These are phyloP conservation scores for Scolopax bukidnonensis DNA, from an alignment of 2,797 vertebrate species.

Conservation along the genomic window DNA sequence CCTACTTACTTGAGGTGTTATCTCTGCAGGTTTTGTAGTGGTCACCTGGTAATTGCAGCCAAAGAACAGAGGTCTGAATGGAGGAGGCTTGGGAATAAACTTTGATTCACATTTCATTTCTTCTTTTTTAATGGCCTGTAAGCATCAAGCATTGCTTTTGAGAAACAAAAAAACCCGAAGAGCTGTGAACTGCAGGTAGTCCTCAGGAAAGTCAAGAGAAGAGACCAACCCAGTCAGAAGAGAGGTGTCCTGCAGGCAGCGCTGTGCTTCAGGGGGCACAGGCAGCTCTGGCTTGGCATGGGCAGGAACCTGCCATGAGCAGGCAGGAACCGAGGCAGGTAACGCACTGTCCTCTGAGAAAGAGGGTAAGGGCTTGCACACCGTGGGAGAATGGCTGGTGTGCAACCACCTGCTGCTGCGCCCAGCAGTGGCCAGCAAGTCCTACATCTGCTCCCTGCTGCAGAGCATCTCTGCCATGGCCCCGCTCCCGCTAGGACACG, in stretches of 20 bases:
- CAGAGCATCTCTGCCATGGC: not conserved
- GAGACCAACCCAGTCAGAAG: not conserved
- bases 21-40: not conserved
- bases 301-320: not conserved
- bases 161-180: not conserved
- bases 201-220: not conserved
- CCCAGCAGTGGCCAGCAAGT: not conserved
- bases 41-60: not conserved
- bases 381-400: not conserved
- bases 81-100: slow-evolving; percentile 42
- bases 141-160: not conserved
- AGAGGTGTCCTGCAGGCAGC: not conserved
- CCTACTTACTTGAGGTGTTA: not conserved
- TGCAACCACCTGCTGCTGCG: not conserved
- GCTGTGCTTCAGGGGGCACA: not conserved
- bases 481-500: not conserved
- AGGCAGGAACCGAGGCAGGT: not conserved
- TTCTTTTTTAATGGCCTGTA: slow-evolving; percentile 46
- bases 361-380: not conserved
- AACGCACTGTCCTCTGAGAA: not conserved
- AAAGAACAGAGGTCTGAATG: not conserved
- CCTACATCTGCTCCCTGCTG: not conserved
- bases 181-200: not conserved
- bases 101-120: slow-evolving; percentile 14
- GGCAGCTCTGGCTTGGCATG: not conserved